Base-by-base conservation (phyloP, 2,888 invertebrate species). In the Chrysomela aeneicollis region DNA sequence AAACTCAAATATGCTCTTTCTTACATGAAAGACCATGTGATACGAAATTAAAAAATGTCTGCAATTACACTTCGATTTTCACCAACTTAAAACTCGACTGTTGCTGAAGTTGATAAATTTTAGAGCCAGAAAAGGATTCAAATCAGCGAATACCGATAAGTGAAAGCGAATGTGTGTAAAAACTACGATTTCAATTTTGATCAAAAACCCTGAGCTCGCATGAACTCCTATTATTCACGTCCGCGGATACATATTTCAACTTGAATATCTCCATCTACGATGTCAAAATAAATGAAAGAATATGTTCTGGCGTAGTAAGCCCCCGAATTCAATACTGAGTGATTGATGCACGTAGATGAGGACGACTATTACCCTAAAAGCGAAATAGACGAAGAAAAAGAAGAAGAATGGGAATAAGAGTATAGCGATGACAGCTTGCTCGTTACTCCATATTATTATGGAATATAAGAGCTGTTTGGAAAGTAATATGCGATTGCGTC, bases 371-470 rank as follows among this genome's bases (percentile, higher is more conserved):
- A 72, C 69, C 67, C 69, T 73, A 71, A 73, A 74, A 75, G 73
- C 70, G 61, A 51, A 62, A 65, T 61, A 63, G 71, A 26, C 26
- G 26, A 3, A 26, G n/a, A 26, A 26, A 26, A 69, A 67, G 73
- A 71, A 75, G 73, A 76, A 73, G 73, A 74, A 75, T 73, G 72
- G 63, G 72, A 73, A 69, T 74, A 72, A 73, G 74, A 74, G 71
- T 71, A 71, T 62, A 68, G 69, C 71, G 75, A 73, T 75, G 75
- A 75, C 76, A 75, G 74, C 66, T 32, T 66, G 65, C 71, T 74
- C 74, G 73, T 76, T 76, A 74, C 71, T 76, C 68, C 68, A 71
- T 70, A 74, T 75, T 74, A 73, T 73, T 55, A 61, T 57, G n/a
- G 59, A 71, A 59, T 63, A 60, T 69, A 46, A 65, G 67, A 69